A percentile compares a stretch with the other conserved stretches of the same genome.
Conservation (phyloP, 2,113 vertebrate species). For the Vireo altiloquus region DNA sequence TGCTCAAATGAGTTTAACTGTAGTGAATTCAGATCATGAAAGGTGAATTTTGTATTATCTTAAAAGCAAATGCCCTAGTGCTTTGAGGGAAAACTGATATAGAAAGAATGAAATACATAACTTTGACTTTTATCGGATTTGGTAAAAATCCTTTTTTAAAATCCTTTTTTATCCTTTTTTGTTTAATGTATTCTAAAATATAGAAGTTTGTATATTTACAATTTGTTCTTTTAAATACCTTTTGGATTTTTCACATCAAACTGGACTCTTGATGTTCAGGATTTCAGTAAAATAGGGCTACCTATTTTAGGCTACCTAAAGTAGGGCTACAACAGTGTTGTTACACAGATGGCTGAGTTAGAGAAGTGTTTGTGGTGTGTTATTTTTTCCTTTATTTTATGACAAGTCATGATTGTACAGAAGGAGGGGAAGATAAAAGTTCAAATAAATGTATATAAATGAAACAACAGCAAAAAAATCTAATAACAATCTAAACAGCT, state of each 20-base stretch:
- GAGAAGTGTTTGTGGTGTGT: background rate
- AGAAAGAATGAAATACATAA: background rate
- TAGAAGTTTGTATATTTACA: background rate
- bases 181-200: background rate
- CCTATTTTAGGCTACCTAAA: too few species aligned
- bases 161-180: background rate
- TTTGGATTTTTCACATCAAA: background rate
- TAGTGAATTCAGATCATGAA: background rate
- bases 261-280: background rate
- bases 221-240: background rate
- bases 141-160: background rate
- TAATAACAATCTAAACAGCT: background rate
- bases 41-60: background rate
- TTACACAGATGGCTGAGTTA: background rate
- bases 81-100: background rate
- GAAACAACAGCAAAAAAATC: background rate
- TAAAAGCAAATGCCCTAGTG: background rate
- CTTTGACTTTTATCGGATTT: background rate
- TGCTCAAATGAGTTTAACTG: background rate
- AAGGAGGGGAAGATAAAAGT: background rate
- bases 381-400: background rate
- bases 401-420: background rate
- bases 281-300: background rate
- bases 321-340: background rate
- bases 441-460: background rate